Conservation (phyloP, 2,113 vertebrate species). For the Sialia sialis region DNA sequence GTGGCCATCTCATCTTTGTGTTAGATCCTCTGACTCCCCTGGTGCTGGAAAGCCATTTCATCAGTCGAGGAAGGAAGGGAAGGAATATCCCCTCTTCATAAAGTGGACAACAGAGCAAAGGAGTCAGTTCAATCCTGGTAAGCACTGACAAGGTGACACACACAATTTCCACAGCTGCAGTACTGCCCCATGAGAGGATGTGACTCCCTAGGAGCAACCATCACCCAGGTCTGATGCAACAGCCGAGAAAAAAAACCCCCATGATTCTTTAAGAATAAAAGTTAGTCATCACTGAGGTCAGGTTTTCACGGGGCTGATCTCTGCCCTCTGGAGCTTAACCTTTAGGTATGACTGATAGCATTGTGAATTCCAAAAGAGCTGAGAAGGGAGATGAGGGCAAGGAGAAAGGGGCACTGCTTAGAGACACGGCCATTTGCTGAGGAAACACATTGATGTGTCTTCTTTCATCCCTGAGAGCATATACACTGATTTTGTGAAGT, state of each 20-base stretch:
- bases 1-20: slow-evolving; percentile 47
- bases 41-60: not conserved
- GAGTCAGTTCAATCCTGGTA: not conserved
- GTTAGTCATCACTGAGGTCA: slow-evolving; percentile 11
- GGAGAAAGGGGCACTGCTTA: not conserved
- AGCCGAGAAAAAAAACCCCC: not conserved
- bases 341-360: slow-evolving; percentile 40
- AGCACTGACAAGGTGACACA: not conserved
- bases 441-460: not conserved
- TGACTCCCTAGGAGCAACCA: not conserved
- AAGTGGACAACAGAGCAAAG: not conserved
- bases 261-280: slow-evolving; percentile 16
- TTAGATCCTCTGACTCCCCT: slow-evolving; percentile 24
- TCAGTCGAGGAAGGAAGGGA: not conserved
- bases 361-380: slow-evolving; percentile 2
- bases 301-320: slow-evolving; percentile 11
- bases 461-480: not conserved
- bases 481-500: not conserved
- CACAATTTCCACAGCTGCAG: not conserved
- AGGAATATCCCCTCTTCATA: not conserved
- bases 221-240: slow-evolving; percentile 15
- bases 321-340: slow-evolving; percentile 48
- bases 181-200: not conserved
- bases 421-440: not conserved
- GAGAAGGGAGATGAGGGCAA: not conserved